phyloP scores from a whole-genome alignment of 1,140 invertebrate genomes.

The Caenorhabditis remanei region DNA sequence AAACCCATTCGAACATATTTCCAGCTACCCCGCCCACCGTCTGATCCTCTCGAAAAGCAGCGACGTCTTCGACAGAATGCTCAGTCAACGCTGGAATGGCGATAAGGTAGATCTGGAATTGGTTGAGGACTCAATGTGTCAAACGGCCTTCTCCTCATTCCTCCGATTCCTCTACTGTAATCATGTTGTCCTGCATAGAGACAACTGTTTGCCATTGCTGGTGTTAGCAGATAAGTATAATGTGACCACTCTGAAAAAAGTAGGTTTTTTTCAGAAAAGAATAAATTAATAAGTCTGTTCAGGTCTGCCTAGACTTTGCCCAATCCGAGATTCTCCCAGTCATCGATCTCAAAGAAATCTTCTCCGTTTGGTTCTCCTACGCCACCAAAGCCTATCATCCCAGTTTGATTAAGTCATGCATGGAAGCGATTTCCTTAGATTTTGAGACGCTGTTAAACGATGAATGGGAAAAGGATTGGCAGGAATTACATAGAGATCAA shows the following conservation, averaged over 20 bases:
- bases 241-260: constrained; percentile 78
- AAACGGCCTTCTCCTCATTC: constrained; percentile 78
- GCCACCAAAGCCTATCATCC: constrained; percentile 79
- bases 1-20: constrained; percentile 23
- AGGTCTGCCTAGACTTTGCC: constrained; percentile 79
- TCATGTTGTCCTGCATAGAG: constrained; percentile 78
- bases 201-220: constrained; percentile 79
- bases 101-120: constrained; percentile 78
- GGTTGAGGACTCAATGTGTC: constrained; percentile 78
- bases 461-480: constrained; percentile 80
- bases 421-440: constrained; percentile 78
- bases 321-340: constrained; percentile 79
- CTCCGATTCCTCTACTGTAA: constrained; percentile 79
- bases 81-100: constrained; percentile 79
- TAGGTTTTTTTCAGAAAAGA: constrained; percentile 59
- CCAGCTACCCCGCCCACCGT: constrained; percentile 78
- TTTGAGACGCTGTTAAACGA: constrained; percentile 78
- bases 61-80: constrained; percentile 80
- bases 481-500: constrained; percentile 79
- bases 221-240: constrained; percentile 80
- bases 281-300: neutral
- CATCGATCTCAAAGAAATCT: constrained; percentile 79
- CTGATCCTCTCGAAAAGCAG: constrained; percentile 78
- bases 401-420: constrained; percentile 76
- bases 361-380: constrained; percentile 80